Evolutionary conservation across 2,797 vertebrate species (phyloP).

Genomic region (Melanotaenia parkinsoni): DNA sequence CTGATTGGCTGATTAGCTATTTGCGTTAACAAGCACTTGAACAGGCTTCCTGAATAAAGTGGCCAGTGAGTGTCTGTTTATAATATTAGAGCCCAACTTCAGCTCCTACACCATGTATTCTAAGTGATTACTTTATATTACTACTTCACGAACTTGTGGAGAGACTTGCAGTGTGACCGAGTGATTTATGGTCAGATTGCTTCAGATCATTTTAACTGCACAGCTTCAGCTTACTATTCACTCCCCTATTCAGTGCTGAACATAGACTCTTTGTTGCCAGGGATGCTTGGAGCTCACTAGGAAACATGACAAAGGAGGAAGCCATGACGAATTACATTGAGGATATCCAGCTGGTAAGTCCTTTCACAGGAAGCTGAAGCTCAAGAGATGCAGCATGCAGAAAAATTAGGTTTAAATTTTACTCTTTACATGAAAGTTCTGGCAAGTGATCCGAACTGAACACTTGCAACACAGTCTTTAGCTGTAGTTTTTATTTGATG

Average conservation of each 20-base stretch:
- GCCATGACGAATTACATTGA: constrained; percentile 97
- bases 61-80: too few relatives aligned
- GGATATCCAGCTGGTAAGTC: constrained; percentile 94
- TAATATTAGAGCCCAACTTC: too few relatives aligned
- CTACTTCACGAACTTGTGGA: not conserved
- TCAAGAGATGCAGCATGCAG: constrained; percentile 12
- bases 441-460: not conserved
- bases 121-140: not conserved
- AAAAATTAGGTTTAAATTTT: not conserved
- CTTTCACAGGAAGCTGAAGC: constrained; percentile 33
- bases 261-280: constrained; percentile 76
- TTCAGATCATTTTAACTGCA: not conserved
- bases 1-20: not conserved
- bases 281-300: constrained; percentile 95
- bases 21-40: too few relatives aligned
- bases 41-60: too few relatives aligned
- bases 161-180: not conserved
- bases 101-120: not conserved
- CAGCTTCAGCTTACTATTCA: constrained; percentile 1
- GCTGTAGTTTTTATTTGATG: not conserved
- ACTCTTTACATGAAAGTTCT: not conserved
- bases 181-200: not conserved
- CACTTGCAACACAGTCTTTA: too few relatives aligned
- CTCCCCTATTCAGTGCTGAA: constrained; percentile 21
- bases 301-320: constrained; percentile 93